Base-by-base conservation (phyloP, 37 sponge, comb jelly and placozoan genomes). In the Spongilla lacustris region DNA sequence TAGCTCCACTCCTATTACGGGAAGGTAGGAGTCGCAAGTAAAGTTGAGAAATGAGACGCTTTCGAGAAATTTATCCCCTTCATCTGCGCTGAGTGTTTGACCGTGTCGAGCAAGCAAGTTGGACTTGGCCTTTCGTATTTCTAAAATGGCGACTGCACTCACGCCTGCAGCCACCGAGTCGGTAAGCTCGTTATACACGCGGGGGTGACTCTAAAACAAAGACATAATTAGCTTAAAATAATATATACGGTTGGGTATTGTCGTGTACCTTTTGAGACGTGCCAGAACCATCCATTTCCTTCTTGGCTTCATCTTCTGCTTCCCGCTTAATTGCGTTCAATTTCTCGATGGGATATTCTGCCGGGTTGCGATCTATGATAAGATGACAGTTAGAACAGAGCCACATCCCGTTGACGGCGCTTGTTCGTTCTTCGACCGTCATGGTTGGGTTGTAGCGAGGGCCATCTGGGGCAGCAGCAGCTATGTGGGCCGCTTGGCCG, bases 401-500 rank as follows among this genome's bases (percentile, higher is more conserved):
- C 93, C 93, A 92, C 70, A 92, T 48, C 36, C 93, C 93, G 68
- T 92, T 92, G 3, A 34, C 50, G 19, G 77, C 86, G 76, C 86
- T 76, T 22, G 58, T 80, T 28, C 93, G 78, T 58, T 85, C 83
- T 67, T 89, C 89, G 36, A 81, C 17, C 0, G 82, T 33, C 93
- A 92, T 92, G 28, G 34, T 81, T 22, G 68, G 75, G 69, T 92
- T 85, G 76, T 89, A 92, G 50, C 93, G 89, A 13, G 93, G 93
- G 30, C 93, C 93, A 2, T 86, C 89, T 0, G 79, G 72, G 0
- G 93, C 93, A 34, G 93, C 93, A 0, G 93, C 93, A 26, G 85
- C 69, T 10, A 92, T 92, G 79, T 92, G 93, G 26, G 93, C 93
- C 11, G 89, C 93, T 72, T 92, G 85, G 4, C 93, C 93, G 76